phyloP scores from a whole-genome alignment of 2,888 invertebrate species.

The Hyalella azteca region DNA sequence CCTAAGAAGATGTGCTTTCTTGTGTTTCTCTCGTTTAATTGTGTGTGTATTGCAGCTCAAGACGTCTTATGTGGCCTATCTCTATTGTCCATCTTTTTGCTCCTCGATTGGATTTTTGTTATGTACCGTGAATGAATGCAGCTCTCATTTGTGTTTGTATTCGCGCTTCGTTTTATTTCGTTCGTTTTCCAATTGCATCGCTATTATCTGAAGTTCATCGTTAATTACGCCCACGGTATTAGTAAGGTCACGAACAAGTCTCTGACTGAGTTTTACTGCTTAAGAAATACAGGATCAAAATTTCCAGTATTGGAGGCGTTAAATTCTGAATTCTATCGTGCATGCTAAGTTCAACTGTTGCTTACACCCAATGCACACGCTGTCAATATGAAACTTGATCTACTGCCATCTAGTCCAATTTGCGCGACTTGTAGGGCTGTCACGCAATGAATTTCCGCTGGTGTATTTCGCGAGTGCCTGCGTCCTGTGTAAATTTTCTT shows the following conservation, averaged over 20 bases:
- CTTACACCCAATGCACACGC: neutral
- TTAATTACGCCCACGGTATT: too few relatives aligned
- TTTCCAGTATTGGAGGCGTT: too few relatives aligned
- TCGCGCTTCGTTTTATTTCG: too few relatives aligned
- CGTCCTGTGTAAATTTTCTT: constrained; percentile 21
- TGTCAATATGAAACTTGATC: neutral
- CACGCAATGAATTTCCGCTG: neutral
- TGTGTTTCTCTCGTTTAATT: neutral
- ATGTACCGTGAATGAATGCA: neutral
- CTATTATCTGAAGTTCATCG: too few relatives aligned
- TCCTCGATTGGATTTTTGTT: too few relatives aligned
- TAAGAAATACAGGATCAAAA: too few relatives aligned
- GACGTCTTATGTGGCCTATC: neutral
- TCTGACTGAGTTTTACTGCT: too few relatives aligned
- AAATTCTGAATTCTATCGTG: neutral
- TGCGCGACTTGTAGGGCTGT: neutral
- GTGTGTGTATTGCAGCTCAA: constrained; percentile 9
- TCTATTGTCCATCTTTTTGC: neutral
- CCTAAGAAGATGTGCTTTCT: neutral
- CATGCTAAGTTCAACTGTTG: neutral
- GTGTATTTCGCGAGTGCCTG: neutral
- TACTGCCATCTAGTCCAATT: constrained; percentile 22
- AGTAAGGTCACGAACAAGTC: too few relatives aligned
- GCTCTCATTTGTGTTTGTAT: neutral
- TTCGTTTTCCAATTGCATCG: too few relatives aligned